A percentile compares a stretch with the other conserved stretches of the same genome.
Conservation (phyloP, 2,888 invertebrate genomes). For the Halocaridina rubra region DNA sequence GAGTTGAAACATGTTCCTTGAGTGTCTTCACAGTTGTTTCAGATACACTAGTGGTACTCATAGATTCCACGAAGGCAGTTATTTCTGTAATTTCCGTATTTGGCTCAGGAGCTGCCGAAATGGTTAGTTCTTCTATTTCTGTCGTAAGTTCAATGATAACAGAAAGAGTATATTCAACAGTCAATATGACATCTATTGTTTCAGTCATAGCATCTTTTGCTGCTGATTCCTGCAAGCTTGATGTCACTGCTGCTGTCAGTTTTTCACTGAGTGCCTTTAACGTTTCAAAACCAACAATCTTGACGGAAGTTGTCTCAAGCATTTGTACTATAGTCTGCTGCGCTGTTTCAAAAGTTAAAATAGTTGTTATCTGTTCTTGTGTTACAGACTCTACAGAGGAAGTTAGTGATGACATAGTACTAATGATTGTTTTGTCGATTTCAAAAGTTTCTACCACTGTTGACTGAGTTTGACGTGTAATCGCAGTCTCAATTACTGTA, state of each 20-base stretch:
- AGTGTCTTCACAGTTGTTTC: not conserved
- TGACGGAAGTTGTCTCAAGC: not conserved
- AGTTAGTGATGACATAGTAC: not conserved
- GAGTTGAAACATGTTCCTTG: not conserved
- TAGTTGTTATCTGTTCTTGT: not conserved
- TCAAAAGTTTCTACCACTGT: not conserved
- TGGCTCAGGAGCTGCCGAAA: not conserved
- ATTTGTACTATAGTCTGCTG: not conserved
- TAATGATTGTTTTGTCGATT: not conserved
- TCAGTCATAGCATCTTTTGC: not conserved
- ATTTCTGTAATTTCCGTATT: not conserved
- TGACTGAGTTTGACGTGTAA: not conserved
- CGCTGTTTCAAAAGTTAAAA: not conserved
- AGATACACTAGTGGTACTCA: not conserved
- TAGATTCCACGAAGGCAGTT: not conserved
- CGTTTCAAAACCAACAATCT: not conserved
- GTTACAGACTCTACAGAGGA: not conserved
- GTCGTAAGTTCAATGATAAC: not conserved
- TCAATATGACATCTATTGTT: not conserved
- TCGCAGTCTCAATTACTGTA: not conserved
- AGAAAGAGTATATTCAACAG: not conserved
- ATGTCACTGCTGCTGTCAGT: not conserved
- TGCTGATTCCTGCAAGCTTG: not conserved
- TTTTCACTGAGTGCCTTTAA: not conserved
- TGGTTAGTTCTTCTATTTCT: not conserved